Evolutionary conservation across 2,797 vertebrate species (phyloP).

Genomic region (Luscinia megarhynchos): DNA sequence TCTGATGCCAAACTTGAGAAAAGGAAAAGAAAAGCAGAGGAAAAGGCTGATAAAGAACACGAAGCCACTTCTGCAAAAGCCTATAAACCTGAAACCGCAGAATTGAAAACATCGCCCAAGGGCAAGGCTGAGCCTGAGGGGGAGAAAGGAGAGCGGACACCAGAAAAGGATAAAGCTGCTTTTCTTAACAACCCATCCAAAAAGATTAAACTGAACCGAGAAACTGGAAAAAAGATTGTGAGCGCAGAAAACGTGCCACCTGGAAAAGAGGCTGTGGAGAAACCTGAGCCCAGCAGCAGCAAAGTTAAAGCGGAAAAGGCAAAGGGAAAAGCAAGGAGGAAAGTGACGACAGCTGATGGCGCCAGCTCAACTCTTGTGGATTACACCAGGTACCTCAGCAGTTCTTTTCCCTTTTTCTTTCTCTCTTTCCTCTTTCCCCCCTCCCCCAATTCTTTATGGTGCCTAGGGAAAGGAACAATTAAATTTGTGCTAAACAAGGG

Average conservation of each 20-base stretch:
- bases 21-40: slow-evolving; percentile 84
- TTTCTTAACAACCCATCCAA: slow-evolving; percentile 80
- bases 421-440: not conserved
- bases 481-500: not conserved
- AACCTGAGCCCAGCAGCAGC: slow-evolving; percentile 72
- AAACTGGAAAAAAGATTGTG: slow-evolving; percentile 85
- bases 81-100: slow-evolving; percentile 73
- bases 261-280: slow-evolving; percentile 78
- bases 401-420: not conserved
- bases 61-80: slow-evolving; percentile 74
- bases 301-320: slow-evolving; percentile 80
- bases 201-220: slow-evolving; percentile 95
- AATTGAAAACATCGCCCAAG: slow-evolving; percentile 79
- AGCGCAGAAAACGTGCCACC: slow-evolving; percentile 66
- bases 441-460: not conserved
- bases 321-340: slow-evolving; percentile 78
- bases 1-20: slow-evolving; percentile 84
- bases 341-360: slow-evolving; percentile 76
- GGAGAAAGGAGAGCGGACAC: slow-evolving; percentile 78
- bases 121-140: slow-evolving; percentile 77
- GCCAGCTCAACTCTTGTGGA: slow-evolving; percentile 80
- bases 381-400: slow-evolving; percentile 82
- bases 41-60: slow-evolving; percentile 79
- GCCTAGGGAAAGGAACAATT: not conserved
- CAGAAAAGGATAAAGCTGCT: slow-evolving; percentile 83